These are phyloP conservation scores for Sylvia borin DNA, from an alignment of 2,797 vertebrate genomes.

Conservation along the genomic window DNA sequence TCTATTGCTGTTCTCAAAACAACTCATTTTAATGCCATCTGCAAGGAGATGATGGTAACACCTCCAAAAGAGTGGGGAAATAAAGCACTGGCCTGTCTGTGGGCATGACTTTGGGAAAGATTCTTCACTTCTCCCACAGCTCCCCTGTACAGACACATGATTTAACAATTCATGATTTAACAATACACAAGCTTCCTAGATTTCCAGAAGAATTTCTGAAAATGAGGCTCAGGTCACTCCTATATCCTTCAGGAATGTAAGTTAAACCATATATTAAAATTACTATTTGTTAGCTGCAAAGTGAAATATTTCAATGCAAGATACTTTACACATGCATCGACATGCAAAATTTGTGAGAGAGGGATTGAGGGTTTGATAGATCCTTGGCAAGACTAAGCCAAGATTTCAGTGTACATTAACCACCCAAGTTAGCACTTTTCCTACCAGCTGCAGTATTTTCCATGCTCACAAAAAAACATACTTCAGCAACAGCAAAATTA, in stretches of 20 bases:
- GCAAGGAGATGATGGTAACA: not conserved
- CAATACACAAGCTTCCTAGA: too few relatives aligned
- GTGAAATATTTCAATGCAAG: not conserved
- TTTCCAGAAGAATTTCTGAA: not conserved
- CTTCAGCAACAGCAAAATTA: not conserved
- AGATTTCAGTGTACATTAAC: not conserved
- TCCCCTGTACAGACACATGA: not conserved
- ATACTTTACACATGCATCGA: not conserved
- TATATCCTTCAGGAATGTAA: not conserved
- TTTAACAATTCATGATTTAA: not conserved
- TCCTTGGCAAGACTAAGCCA: not conserved
- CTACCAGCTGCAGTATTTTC: not conserved
- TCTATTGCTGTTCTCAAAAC: not conserved
- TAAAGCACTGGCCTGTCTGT: not conserved
- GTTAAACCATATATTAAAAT: not conserved
- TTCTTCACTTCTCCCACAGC: not conserved
- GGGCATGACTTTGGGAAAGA: not conserved
- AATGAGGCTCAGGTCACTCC: not conserved
- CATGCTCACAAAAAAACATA: not conserved
- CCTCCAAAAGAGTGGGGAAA: not conserved
- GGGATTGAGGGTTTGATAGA: not conserved
- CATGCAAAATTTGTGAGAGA: not conserved
- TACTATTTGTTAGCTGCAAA: not conserved
- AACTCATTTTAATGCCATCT: not conserved
- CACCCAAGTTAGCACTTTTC: not conserved